Evolutionary conservation across 1,140 invertebrate species (phyloP), one percentile per base, ranked within the genome.

Genomic region (Caenorhabditis remanei): DNA sequence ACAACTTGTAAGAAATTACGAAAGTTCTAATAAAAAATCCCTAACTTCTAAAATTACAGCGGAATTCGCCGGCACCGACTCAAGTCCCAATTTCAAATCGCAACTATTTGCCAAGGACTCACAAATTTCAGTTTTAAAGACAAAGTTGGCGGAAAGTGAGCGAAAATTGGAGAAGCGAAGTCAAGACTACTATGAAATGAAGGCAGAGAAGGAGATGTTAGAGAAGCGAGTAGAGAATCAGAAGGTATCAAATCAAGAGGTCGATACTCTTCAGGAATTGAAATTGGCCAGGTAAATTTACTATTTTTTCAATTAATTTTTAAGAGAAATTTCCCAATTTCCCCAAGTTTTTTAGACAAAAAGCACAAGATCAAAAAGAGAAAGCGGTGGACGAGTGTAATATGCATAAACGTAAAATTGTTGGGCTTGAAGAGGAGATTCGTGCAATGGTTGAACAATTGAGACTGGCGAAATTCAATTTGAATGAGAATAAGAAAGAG

Each of bases 401-500:
- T 19, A n/a, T 79, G 48, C 48, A 87, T 65, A 88, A 88, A 32
- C 40, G 75, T 6, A 84, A 85, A 82, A 53, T 85, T 14, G 65
- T 55, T 0, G 67, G 32, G 41, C 32, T 85, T 19, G 87, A 88
- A 43, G 87, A 88, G 14, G 83, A 88, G 50, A 56, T 88, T 5
- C 48, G 87, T 24, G 83, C 87, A 9, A 85, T 88, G 67, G 75
- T 65, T 46, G 87, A 88, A 14, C 87, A 88, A 41, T 50, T 88
- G n/a, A 63, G 87, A 48, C 43, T 88, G 43, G 87, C 87, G 19
- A 88, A 88, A 82, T 88, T 88, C 67, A 88, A 88, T 56, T 53
- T 88, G 63, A 82, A 53, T 32, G 87, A 88, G 71, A 88, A 88
- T 41, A 88, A 88, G 41, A 88, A 85, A 53, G 87, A 88, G 50